phyloP scores from a whole-genome alignment of 2,797 vertebrate species.

The Leucoraja ocellata region DNA sequence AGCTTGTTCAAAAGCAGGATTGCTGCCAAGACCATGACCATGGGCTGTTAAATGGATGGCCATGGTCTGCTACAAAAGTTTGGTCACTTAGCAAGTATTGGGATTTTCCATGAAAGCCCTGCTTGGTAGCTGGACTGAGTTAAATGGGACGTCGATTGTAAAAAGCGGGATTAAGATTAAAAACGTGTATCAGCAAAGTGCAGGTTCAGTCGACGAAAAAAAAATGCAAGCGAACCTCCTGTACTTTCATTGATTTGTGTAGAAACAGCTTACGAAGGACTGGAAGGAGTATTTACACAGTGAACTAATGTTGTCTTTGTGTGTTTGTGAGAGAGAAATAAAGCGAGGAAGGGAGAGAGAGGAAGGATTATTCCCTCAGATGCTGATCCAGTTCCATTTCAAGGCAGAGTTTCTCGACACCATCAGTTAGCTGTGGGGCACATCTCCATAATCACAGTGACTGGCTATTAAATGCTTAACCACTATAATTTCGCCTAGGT shows the following conservation, averaged over 20 bases:
- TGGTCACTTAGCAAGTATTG: slow-evolving; percentile 23
- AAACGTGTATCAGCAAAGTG: slow-evolving; percentile 24
- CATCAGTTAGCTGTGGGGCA: slow-evolving; percentile 89
- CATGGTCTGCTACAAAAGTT: slow-evolving; percentile 13
- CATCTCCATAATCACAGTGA: slow-evolving; percentile 98
- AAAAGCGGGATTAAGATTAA: slow-evolving; percentile 34
- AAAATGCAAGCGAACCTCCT: slow-evolving; percentile 26
- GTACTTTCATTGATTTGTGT: slow-evolving; percentile 38
- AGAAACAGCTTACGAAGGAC: slow-evolving; percentile 80
- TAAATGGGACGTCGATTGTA: slow-evolving; percentile 30
- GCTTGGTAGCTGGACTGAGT: slow-evolving; percentile 31
- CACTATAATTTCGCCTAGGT: slow-evolving; percentile 91
- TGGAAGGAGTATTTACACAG: slow-evolving; percentile 98
- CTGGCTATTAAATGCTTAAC: slow-evolving; percentile 99
- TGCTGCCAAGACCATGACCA: not conserved
- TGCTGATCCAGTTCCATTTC: slow-evolving; percentile 85
- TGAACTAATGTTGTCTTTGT: slow-evolving; percentile 99
- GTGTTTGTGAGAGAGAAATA: slow-evolving; percentile 57
- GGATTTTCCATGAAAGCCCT: not conserved
- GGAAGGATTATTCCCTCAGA: slow-evolving; percentile 77
- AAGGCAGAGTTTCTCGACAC: slow-evolving; percentile 87
- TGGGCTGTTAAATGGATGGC: not conserved
- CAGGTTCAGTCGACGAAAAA: slow-evolving; percentile 24
- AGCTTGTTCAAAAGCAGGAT: not conserved
- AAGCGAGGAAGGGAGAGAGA: not conserved